These are phyloP conservation scores for Callithrix jacchus DNA, from an alignment of 2,113 vertebrate species.

Conservation along the genomic window DNA sequence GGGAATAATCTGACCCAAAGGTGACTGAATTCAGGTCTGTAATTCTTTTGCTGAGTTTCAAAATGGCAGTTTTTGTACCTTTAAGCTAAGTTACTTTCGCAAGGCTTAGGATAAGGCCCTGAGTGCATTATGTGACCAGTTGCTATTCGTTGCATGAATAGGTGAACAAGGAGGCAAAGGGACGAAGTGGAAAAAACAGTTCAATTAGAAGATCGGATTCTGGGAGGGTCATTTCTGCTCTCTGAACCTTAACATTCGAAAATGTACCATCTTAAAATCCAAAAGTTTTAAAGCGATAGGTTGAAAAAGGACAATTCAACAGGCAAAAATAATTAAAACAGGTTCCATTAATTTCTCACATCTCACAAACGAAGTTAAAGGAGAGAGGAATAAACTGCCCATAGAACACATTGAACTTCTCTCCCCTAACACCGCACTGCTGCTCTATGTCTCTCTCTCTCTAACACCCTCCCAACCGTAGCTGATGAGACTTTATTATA, in stretches of 20 bases:
- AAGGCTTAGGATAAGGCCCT: neutral
- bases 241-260: neutral
- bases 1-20: neutral
- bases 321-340: neutral
- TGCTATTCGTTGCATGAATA: neutral
- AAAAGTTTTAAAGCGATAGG: neutral
- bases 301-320: neutral
- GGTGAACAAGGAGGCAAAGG: neutral
- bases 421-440: neutral
- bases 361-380: neutral
- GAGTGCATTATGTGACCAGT: neutral
- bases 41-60: neutral
- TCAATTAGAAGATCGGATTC: slow-evolving; percentile 39
- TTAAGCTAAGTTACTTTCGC: neutral
- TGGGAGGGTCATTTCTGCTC: neutral
- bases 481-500: neutral
- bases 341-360: neutral
- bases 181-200: neutral
- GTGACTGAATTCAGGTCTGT: slow-evolving; percentile 22
- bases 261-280: neutral
- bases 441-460: too few relatives aligned
- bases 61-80: slow-evolving; percentile 34
- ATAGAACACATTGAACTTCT: neutral
- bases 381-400: neutral
- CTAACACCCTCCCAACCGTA: neutral